phyloP scores from a whole-genome alignment of 2,888 invertebrate species.

The Electrophaes corylata region DNA sequence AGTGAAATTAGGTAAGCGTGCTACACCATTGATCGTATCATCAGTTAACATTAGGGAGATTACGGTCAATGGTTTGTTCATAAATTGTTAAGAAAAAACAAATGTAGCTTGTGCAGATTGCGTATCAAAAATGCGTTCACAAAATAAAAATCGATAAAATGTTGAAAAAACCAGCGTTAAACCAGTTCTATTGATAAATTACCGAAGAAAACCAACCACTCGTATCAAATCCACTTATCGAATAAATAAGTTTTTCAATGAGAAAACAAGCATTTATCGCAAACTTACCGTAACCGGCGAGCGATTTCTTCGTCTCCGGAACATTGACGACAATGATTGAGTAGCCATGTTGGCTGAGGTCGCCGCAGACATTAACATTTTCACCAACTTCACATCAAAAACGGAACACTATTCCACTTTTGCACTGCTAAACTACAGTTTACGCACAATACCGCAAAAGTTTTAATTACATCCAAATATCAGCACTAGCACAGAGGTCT shows the following conservation, averaged over 20 bases:
- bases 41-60: no score
- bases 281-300: slow-evolving; percentile 59
- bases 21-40: no score
- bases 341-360: slow-evolving; percentile 59
- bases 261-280: slow-evolving; percentile 11
- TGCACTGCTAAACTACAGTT: slow-evolving; percentile 10
- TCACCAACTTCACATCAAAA: slow-evolving; percentile 47
- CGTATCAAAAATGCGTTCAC: not conserved
- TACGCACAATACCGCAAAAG: slow-evolving; percentile 19
- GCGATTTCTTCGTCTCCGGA: slow-evolving; percentile 61
- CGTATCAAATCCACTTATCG: slow-evolving; percentile 13
- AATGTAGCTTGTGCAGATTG: not conserved
- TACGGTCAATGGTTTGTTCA: no score
- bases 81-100: no score
- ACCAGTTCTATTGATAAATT: not conserved
- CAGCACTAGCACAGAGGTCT: slow-evolving; percentile 27
- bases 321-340: slow-evolving; percentile 68
- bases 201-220: slow-evolving; percentile 6
- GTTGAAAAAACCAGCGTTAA: not conserved
- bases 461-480: slow-evolving; percentile 28
- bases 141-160: not conserved
- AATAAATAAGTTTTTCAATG: slow-evolving; percentile 9
- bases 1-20: no score
- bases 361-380: slow-evolving; percentile 67
- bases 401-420: slow-evolving; percentile 31